phyloP scores from a whole-genome alignment of 1,140 invertebrate species.

The Pseudomyrmex sp. region DNA sequence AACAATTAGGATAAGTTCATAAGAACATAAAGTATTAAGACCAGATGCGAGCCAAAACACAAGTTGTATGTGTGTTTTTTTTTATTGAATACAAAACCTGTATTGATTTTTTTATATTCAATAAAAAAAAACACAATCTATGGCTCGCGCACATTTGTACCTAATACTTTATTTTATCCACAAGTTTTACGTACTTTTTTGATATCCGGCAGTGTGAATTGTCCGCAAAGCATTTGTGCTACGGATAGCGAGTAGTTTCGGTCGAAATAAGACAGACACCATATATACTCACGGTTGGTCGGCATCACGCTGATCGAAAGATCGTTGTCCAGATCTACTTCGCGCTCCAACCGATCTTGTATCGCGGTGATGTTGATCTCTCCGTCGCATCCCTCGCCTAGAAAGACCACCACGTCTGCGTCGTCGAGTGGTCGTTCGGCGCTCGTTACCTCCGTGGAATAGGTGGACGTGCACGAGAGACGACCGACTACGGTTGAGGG shows the following conservation, averaged over 20 bases:
- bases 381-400: constrained; percentile 79
- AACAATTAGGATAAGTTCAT: no score
- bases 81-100: no score
- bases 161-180: no score
- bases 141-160: no score
- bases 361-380: constrained; percentile 74
- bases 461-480: constrained; percentile 65
- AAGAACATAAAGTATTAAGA: no score
- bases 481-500: constrained; percentile 58
- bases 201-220: no score
- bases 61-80: no score
- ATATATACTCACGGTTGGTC: constrained; percentile 75
- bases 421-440: constrained; percentile 51
- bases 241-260: neutral
- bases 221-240: neutral
- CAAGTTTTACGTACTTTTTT: no score
- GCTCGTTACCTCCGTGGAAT: constrained; percentile 54
- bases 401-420: constrained; percentile 79
- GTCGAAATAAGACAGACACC: neutral
- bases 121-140: no score
- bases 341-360: constrained; percentile 72
- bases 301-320: constrained; percentile 77
- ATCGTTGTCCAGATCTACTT: constrained; percentile 58
- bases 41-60: no score
- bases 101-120: no score